Evolutionary conservation across 23 tunicate species (phyloP).

Genomic region (Styela clava): DNA sequence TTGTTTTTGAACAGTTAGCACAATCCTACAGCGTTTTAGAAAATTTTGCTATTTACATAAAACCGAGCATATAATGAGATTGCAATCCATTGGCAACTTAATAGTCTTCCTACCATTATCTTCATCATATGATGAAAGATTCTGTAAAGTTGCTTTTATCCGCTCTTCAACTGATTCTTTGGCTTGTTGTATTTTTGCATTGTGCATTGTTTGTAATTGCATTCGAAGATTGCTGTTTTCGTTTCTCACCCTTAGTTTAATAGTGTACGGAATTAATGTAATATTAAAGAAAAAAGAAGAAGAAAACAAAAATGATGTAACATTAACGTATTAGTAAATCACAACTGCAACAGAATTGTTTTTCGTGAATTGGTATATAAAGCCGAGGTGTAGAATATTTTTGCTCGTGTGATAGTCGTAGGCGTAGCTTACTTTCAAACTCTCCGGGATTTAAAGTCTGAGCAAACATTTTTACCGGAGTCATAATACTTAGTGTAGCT

Average conservation of each 20-base stretch:
- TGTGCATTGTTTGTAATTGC: conserved; percentile 5
- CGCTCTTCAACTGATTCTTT: conserved; percentile 26
- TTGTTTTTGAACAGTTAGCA: too few species aligned
- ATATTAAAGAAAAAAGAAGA: background rate
- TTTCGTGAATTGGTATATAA: too few species aligned
- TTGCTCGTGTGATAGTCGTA: too few species aligned
- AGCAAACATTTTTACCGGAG: too few species aligned
- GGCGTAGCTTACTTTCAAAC: too few species aligned
- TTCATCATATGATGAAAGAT: conserved; percentile 9
- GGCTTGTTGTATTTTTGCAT: conserved; percentile 12
- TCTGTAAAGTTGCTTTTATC: conserved; percentile 18
- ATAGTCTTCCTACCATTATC: conserved; percentile 22
- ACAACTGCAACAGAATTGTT: background rate
- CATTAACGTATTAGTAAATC: background rate
- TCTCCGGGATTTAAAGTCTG: too few species aligned
- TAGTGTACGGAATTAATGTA: background rate
- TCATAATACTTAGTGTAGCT: too few species aligned
- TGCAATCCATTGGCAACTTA: too few species aligned
- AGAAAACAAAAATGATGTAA: background rate
- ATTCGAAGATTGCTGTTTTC: conserved; percentile 11
- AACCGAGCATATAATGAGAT: too few species aligned
- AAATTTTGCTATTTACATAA: too few species aligned
- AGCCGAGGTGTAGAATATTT: too few species aligned
- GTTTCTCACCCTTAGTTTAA: background rate
- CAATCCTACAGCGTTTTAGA: too few species aligned